These are phyloP conservation scores for Macroramphosus scolopax DNA, from an alignment of 2,797 vertebrate genomes.

Conservation along the genomic window DNA sequence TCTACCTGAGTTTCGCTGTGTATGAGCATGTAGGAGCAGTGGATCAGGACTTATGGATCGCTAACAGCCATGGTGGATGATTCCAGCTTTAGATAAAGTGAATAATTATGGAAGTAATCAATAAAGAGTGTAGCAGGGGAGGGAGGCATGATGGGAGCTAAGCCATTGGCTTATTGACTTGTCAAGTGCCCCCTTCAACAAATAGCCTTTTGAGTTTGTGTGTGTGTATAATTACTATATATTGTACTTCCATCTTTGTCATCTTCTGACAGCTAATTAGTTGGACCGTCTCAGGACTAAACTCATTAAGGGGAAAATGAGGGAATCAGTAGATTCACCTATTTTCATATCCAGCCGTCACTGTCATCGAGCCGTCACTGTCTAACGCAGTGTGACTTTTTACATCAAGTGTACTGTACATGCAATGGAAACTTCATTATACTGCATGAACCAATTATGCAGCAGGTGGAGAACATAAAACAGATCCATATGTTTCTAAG, in stretches of 20 bases:
- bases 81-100: conserved; percentile 69
- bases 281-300: conserved; percentile 59
- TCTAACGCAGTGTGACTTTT: too few relatives aligned
- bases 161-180: conserved; percentile 75
- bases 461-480: too few relatives aligned
- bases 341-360: conserved; percentile 56
- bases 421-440: too few relatives aligned
- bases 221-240: conserved; percentile 60
- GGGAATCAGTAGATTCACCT: conserved; percentile 50
- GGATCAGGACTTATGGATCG: conserved; percentile 29
- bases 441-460: too few relatives aligned
- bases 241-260: conserved; percentile 55
- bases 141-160: conserved; percentile 55
- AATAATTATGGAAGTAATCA: conserved; percentile 74
- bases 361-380: too few relatives aligned
- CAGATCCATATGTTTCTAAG: too few relatives aligned
- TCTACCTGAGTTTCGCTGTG: background rate
- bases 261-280: conserved; percentile 72
- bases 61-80: conserved; percentile 43
- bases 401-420: too few relatives aligned
- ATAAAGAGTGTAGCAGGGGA: conserved; percentile 56
- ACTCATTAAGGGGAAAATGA: conserved; percentile 52
- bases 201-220: conserved; percentile 40
- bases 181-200: conserved; percentile 74
- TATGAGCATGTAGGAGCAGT: conserved; percentile 17